phyloP scores from a whole-genome alignment of 2,888 invertebrate species.

The Rhamnusium bicolor region DNA sequence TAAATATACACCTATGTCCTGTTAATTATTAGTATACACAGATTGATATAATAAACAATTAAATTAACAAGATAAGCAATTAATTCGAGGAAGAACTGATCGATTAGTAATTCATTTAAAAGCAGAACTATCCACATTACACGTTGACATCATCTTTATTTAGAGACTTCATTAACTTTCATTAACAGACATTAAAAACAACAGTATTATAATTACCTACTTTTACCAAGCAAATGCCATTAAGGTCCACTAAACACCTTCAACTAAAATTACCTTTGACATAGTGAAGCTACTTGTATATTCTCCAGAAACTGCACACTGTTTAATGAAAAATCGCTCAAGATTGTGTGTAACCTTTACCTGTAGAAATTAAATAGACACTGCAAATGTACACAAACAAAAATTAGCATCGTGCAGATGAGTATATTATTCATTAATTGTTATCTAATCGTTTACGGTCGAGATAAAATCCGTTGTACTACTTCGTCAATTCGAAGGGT shows the following conservation, averaged over 20 bases:
- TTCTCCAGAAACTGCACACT: not conserved
- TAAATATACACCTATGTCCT: not conserved
- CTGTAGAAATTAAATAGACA: not conserved
- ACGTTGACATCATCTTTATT: constrained; percentile 35
- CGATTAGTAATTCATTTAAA: constrained; percentile 1
- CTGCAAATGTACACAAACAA: not conserved
- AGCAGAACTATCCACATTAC: not conserved
- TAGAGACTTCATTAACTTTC: not conserved
- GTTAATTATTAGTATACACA: not conserved
- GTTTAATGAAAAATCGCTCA: not conserved
- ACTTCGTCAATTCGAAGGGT: not conserved
- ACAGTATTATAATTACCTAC: constrained; percentile 1
- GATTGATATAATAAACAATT: not conserved
- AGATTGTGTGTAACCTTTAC: not conserved
- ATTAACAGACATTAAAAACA: not conserved
- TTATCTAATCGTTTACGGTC: not conserved
- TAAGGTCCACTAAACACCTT: not conserved
- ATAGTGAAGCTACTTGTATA: constrained; percentile 19
- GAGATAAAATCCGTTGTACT: not conserved
- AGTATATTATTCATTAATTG: too few species aligned
- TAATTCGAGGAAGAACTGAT: not conserved
- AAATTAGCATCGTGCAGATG: not conserved
- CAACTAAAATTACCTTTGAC: constrained; percentile 35
- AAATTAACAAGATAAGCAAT: not conserved
- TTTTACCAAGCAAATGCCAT: not conserved